Percentiles rank a stretch among this genome's conserved stretches.
Evolutionary conservation across 2,797 vertebrate genomes (phyloP).

Genomic region (Glyptemys insculpta): DNA sequence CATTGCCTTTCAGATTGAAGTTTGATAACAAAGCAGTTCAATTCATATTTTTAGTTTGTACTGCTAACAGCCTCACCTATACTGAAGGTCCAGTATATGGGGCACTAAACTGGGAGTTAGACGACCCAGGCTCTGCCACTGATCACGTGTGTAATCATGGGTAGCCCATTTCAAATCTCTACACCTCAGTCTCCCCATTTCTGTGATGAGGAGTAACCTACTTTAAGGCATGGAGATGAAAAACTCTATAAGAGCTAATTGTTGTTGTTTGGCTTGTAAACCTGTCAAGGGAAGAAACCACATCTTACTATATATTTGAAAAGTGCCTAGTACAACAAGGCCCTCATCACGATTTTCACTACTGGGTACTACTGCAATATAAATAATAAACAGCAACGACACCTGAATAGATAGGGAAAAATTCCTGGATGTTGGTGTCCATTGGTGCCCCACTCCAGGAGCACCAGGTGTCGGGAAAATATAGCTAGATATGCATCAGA

Average conservation of each 20-base stretch:
- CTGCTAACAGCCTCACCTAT: neutral
- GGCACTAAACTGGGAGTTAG: neutral
- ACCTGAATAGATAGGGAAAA: neutral
- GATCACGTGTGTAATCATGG: neutral
- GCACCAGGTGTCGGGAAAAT: rapidly evolving
- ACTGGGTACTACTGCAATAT: neutral
- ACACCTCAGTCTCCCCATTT: neutral
- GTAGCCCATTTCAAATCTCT: neutral
- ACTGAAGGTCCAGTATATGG: neutral
- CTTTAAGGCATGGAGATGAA: neutral
- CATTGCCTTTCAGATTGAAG: neutral
- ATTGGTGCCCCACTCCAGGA: neutral
- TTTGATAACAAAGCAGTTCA: neutral
- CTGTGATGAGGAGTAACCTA: neutral
- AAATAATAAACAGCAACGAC: neutral
- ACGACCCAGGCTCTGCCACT: neutral
- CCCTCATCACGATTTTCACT: neutral
- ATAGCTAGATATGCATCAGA: rapidly evolving
- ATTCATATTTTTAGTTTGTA: neutral
- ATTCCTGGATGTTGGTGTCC: neutral
- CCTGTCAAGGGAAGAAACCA: neutral
- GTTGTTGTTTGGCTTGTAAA: neutral
- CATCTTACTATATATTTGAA: neutral
- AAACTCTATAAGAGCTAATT: neutral
- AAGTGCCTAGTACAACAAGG: neutral